These are phyloP conservation scores for Drosophila mercatorum DNA, from an alignment of 2,888 invertebrate genomes.

Conservation along the genomic window DNA sequence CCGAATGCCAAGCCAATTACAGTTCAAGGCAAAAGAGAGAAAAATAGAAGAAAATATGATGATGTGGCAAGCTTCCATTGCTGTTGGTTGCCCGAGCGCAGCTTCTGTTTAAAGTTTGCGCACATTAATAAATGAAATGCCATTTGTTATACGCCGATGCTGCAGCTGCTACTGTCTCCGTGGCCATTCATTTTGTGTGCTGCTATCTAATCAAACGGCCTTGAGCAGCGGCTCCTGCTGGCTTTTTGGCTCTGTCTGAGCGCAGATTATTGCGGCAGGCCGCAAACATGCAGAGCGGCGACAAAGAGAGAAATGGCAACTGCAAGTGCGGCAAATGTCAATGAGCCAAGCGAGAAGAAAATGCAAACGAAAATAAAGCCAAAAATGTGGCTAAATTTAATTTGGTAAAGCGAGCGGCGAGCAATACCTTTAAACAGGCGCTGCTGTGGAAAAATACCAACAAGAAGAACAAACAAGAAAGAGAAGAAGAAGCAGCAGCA, in stretches of 20 bases:
- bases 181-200: conserved; percentile 18
- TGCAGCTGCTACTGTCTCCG: conserved; percentile 17
- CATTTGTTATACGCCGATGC: conserved; percentile 37
- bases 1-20: conserved; percentile 26
- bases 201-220: conserved; percentile 67
- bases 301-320: conserved; percentile 7
- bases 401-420: conserved; percentile 24
- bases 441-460: conserved; percentile 55
- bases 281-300: conserved; percentile 27
- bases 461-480: conserved; percentile 22
- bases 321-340: conserved; percentile 46
- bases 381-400: conserved; percentile 51
- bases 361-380: conserved; percentile 7
- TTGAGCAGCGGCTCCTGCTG: conserved; percentile 36
- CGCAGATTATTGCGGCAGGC: conserved; percentile 29
- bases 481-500: conserved; percentile 3
- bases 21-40: conserved; percentile 21
- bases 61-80: conserved; percentile 12
- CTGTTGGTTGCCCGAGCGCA: conserved; percentile 16
- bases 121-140: conserved; percentile 41
- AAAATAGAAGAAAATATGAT: background rate
- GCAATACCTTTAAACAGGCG: conserved; percentile 43
- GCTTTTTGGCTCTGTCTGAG: background rate
- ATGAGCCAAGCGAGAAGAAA: conserved; percentile 54
- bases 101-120: conserved; percentile 11